Evolutionary conservation across 2,888 invertebrate genomes (phyloP).

Genomic region (Muscina levida): DNA sequence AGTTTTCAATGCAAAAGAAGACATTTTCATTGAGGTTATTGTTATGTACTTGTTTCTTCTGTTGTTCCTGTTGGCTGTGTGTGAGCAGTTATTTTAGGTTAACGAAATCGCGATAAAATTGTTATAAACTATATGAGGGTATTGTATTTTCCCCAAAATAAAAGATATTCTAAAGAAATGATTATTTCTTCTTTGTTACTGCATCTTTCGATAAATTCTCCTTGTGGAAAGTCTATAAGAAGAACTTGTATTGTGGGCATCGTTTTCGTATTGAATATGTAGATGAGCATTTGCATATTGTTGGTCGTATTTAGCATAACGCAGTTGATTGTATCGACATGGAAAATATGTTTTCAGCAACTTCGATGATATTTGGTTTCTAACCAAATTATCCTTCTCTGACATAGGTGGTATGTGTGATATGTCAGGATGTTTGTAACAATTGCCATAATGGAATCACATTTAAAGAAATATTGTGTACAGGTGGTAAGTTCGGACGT

Average conservation of each 20-base stretch:
- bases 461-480: too few species aligned
- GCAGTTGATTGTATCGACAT: conserved; percentile 79
- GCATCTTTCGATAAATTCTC: background rate
- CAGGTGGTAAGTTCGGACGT: too few species aligned
- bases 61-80: conserved; percentile 23
- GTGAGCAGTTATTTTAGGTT: conserved; percentile 55
- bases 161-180: conserved; percentile 55
- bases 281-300: conserved; percentile 73
- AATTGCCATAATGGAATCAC: too few species aligned
- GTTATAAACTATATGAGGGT: conserved; percentile 58
- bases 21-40: conserved; percentile 65
- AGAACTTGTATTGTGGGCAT: background rate
- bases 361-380: conserved; percentile 56
- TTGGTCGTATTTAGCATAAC: conserved; percentile 75
- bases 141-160: conserved; percentile 36
- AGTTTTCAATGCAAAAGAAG: conserved; percentile 71
- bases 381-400: conserved; percentile 7
- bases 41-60: conserved; percentile 5
- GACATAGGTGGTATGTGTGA: background rate
- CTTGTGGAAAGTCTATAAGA: conserved; percentile 12
- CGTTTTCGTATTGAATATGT: conserved; percentile 49
- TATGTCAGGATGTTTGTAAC: background rate
- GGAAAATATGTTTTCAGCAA: conserved; percentile 77
- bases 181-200: conserved; percentile 41
- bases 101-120: conserved; percentile 64